phyloP scores from a whole-genome alignment of 2,888 invertebrate genomes.

The Drosophila antonietae region DNA sequence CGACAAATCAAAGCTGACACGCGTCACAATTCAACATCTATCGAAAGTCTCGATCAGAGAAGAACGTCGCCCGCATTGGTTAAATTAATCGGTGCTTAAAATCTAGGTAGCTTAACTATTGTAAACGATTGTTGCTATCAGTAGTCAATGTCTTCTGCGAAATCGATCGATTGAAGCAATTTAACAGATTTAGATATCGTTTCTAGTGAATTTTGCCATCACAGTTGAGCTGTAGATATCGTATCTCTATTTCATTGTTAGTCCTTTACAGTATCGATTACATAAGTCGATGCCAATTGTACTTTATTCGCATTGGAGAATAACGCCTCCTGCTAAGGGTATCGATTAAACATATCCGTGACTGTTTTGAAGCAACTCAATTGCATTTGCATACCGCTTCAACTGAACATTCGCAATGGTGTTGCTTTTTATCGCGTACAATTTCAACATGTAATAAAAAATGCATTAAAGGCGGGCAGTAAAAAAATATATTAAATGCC shows the following conservation, averaged over 20 bases:
- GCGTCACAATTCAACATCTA: constrained; percentile 34
- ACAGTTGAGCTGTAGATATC: not conserved
- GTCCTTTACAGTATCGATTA: not conserved
- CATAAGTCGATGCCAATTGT: not conserved
- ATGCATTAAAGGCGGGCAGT: constrained; percentile 29
- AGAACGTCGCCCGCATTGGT: constrained; percentile 19
- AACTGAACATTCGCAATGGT: constrained; percentile 3
- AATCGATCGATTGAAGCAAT: not conserved
- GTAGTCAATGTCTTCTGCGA: not conserved
- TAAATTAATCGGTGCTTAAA: not conserved
- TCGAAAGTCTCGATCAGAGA: constrained; percentile 15
- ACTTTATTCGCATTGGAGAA: not conserved
- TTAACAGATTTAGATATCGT: not conserved
- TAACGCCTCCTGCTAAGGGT: not conserved
- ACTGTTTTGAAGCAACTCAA: not conserved
- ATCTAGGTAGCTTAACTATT: not conserved
- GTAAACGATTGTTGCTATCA: not conserved
- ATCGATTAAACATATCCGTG: constrained; percentile 14
- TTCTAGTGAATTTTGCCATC: not conserved
- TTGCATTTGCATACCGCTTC: not conserved
- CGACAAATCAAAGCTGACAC: constrained; percentile 42
- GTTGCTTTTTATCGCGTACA: constrained; percentile 2
- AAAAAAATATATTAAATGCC: constrained; percentile 16
- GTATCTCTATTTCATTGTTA: not conserved
- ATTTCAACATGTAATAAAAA: constrained; percentile 31